A percentile compares a stretch with the other conserved stretches of the same genome.
Conservation (phyloP, 2,113 vertebrate genomes). For the Bucco capensis region DNA sequence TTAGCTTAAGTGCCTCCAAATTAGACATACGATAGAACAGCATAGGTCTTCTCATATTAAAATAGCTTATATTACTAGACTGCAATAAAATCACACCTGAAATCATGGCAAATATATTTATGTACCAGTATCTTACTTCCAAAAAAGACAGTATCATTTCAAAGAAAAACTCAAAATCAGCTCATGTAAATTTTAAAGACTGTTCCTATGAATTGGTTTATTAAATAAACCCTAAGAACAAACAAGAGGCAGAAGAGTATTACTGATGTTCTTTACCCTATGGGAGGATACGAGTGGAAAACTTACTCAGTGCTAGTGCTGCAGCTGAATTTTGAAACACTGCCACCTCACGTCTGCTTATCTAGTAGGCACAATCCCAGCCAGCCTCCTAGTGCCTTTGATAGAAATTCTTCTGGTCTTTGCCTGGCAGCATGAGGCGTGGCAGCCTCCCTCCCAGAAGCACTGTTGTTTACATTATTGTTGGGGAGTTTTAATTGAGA, state of each 20-base stretch:
- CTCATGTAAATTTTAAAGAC: background rate
- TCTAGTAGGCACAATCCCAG: background rate
- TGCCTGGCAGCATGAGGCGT: background rate
- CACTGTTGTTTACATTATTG: background rate
- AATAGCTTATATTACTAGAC: background rate
- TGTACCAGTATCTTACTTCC: background rate
- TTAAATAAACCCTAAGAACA: background rate
- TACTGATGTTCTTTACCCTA: background rate
- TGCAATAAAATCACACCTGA: background rate
- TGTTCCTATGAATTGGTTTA: background rate
- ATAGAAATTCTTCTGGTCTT: background rate
- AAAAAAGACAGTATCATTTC: background rate
- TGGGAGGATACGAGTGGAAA: background rate
- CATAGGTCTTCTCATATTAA: background rate
- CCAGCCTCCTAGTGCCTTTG: background rate
- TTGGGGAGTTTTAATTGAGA: background rate
- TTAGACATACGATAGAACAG: background rate
- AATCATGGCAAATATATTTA: background rate
- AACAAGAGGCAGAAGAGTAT: background rate
- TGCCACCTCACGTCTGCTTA: background rate
- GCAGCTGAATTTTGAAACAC: conserved; percentile 6
- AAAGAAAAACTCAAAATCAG: background rate
- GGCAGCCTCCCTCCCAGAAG: background rate
- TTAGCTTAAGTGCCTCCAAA: background rate
- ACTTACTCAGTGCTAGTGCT: background rate